These are phyloP conservation scores for Acropora tenuis DNA, from an alignment of 64 coral and sea anemone species.

Conservation along the genomic window DNA sequence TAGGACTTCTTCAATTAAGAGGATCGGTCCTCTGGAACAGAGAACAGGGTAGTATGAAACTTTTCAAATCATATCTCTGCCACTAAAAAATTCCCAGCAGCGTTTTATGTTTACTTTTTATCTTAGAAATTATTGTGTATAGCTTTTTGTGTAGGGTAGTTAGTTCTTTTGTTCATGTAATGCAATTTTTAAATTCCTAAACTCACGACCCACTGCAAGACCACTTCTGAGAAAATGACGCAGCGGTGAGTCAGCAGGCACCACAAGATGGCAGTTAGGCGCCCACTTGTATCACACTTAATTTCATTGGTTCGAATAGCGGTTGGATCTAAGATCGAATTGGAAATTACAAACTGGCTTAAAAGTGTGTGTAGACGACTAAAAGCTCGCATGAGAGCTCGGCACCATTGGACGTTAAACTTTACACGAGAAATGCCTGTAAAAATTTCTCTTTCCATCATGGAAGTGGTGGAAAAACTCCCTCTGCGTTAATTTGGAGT, in stretches of 20 bases:
- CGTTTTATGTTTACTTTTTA: too few species aligned
- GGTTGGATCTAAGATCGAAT: not conserved
- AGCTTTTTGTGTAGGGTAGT: too few species aligned
- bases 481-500: slow-evolving; percentile 24
- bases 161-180: too few species aligned
- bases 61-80: too few species aligned
- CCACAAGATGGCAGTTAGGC: not conserved
- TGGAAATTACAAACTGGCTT: not conserved
- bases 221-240: too few species aligned
- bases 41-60: too few species aligned
- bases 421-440: slow-evolving; percentile 9
- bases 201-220: too few species aligned
- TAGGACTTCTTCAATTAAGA: too few species aligned
- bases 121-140: too few species aligned
- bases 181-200: too few species aligned
- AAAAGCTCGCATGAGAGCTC: slow-evolving; percentile 16
- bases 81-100: too few species aligned
- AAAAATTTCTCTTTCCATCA: not conserved
- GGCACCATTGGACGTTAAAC: slow-evolving; percentile 4
- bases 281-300: not conserved
- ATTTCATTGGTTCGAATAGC: not conserved
- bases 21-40: too few species aligned
- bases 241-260: slow-evolving; percentile 29
- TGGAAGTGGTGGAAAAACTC: slow-evolving; percentile 10
- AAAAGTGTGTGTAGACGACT: slow-evolving; percentile 2